Percentiles rank a stretch among this genome's conserved stretches.
Conservation (phyloP, 2,888 invertebrate species). For the Hydrotaea cyrtoneurina region DNA sequence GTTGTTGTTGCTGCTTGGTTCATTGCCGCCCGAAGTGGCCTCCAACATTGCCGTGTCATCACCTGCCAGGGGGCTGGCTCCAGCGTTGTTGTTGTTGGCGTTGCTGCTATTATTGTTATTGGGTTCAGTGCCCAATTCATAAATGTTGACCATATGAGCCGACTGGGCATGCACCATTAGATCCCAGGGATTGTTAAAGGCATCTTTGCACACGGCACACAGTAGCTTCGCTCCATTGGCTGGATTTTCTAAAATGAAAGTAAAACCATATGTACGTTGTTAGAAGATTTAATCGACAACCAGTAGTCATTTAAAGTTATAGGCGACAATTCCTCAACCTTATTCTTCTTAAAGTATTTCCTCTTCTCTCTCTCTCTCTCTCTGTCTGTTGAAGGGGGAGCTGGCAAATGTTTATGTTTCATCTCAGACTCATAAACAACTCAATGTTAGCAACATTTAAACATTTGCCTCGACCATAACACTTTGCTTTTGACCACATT, state of each 20-base stretch:
- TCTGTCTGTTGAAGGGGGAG: too few species aligned
- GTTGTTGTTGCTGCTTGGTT: slow-evolving; percentile 51
- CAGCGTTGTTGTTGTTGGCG: slow-evolving; percentile 63
- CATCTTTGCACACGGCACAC: slow-evolving; percentile 86
- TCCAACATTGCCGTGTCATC: slow-evolving; percentile 64
- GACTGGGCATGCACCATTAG: slow-evolving; percentile 87
- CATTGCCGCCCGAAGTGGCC: slow-evolving; percentile 70
- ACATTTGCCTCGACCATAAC: slow-evolving; percentile 23
- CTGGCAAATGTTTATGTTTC: slow-evolving; percentile 19
- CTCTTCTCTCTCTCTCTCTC: too few species aligned
- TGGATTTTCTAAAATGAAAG: slow-evolving; percentile 75
- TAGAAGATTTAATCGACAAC: neutral
- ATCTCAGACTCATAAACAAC: slow-evolving; percentile 74
- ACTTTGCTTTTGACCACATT: slow-evolving; percentile 62
- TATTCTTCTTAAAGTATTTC: neutral
- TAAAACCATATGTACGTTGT: neutral
- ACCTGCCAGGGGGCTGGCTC: slow-evolving; percentile 39
- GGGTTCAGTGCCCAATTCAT: slow-evolving; percentile 83
- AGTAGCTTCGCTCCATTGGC: slow-evolving; percentile 82
- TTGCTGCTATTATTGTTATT: slow-evolving; percentile 68
- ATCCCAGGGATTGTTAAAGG: slow-evolving; percentile 86
- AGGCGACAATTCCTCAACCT: neutral
- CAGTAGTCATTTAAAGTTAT: neutral
- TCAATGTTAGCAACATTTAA: slow-evolving; percentile 74
- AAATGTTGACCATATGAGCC: slow-evolving; percentile 87